Percentiles rank a stretch among this genome's conserved stretches.
Evolutionary conservation across 2,797 vertebrate species (phyloP).

Genomic region (Gallinago stenura): DNA sequence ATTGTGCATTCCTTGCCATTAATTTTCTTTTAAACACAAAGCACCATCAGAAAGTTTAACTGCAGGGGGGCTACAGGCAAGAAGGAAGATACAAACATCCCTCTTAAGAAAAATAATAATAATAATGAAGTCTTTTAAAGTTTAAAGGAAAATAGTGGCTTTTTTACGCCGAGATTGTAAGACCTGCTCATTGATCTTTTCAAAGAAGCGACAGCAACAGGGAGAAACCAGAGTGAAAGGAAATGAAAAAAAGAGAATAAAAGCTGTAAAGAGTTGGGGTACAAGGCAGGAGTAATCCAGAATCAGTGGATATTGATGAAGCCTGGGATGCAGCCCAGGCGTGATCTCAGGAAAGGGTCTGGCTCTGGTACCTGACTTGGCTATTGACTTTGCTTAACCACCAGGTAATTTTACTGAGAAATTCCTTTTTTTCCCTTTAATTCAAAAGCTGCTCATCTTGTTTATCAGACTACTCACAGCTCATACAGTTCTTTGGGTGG

Average conservation of each 20-base stretch:
- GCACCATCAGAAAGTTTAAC: conserved; percentile 62
- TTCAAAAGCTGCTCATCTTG: neutral
- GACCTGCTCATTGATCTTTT: conserved; percentile 71
- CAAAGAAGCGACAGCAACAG: conserved; percentile 48
- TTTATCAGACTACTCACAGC: neutral
- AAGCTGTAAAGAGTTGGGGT: neutral
- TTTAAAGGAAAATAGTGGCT: conserved; percentile 59
- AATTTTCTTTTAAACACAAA: conserved; percentile 77
- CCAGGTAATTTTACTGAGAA: neutral
- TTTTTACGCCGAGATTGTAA: conserved; percentile 35
- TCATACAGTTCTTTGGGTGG: neutral
- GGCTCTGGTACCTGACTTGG: neutral
- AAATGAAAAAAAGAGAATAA: conserved; percentile 52
- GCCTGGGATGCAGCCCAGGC: neutral
- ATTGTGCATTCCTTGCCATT: conserved; percentile 70
- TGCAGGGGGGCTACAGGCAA: conserved; percentile 56
- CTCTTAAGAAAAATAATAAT: conserved; percentile 29
- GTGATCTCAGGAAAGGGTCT: neutral
- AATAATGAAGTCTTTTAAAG: conserved; percentile 67
- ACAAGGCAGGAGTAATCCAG: neutral
- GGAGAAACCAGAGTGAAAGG: conserved; percentile 21
- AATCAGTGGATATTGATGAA: conserved; percentile 17
- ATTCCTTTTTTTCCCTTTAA: fast-evolving
- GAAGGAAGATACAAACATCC: conserved; percentile 57
- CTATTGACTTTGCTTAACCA: neutral